A percentile compares a stretch with the other conserved stretches of the same genome.
phyloP scores from a whole-genome alignment of 2,888 invertebrate genomes.

The Linnaemya tessellans region DNA sequence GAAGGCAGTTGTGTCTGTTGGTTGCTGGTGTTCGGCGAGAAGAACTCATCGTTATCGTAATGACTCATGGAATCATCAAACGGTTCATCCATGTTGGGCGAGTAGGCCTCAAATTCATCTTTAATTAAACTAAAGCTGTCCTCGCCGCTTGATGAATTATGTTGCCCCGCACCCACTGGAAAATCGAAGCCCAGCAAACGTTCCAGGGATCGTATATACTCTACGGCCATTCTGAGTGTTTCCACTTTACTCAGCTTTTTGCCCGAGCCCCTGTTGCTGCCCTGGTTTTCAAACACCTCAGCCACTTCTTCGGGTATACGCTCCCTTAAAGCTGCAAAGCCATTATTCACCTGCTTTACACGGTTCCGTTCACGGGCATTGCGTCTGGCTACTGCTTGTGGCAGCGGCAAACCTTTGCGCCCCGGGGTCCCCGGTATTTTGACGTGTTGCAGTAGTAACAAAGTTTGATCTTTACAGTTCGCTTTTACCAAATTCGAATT shows the following conservation, averaged over 20 bases:
- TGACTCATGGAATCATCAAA: conserved; percentile 79
- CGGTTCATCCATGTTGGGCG: conserved; percentile 75
- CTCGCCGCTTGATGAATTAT: conserved; percentile 77
- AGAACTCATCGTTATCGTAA: conserved; percentile 79
- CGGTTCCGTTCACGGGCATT: conserved; percentile 97
- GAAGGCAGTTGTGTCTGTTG: conserved; percentile 30
- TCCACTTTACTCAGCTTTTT: conserved; percentile 95
- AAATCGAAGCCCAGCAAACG: conserved; percentile 88
- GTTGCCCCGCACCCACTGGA: conserved; percentile 72
- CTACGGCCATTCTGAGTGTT: conserved; percentile 94
- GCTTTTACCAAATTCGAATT: conserved; percentile 23
- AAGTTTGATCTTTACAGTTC: background rate
- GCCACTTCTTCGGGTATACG: conserved; percentile 94
- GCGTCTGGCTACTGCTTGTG: conserved; percentile 92
- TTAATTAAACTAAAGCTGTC: conserved; percentile 80
- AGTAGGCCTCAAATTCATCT: conserved; percentile 79
- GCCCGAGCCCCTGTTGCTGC: conserved; percentile 83
- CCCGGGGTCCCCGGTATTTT: conserved; percentile 77
- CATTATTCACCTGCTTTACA: conserved; percentile 96
- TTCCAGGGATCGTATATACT: conserved; percentile 93
- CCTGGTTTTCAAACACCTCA: conserved; percentile 87
- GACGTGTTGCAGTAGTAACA: conserved; percentile 33
- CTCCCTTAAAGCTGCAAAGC: conserved; percentile 93
- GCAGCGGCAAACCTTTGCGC: conserved; percentile 86
- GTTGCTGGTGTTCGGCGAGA: conserved; percentile 41